Evolutionary conservation across 1,140 invertebrate genomes (phyloP), one percentile per base, ranked within the genome.

Genomic region (Eriosoma lanigerum): DNA sequence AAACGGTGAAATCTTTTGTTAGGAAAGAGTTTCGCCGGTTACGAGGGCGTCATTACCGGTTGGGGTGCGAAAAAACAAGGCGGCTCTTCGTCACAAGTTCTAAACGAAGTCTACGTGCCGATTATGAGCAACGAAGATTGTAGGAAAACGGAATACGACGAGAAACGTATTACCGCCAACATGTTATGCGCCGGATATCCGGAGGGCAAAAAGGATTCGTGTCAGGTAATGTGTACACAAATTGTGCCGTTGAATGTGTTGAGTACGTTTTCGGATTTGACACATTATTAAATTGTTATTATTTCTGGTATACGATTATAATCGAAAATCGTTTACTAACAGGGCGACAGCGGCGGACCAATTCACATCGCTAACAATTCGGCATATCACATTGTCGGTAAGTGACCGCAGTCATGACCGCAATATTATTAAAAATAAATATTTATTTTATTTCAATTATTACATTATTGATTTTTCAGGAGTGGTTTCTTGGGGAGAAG

Each of bases 181-280:
- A 95, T 96, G 93, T 81, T 96, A 46, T 96, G 94, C 84, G 94
- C 94, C 12, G 94, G 94, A 6, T 91, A 89, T 83, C 85, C 89
- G 6, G 87, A 93, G 54, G 94, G 94, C 26, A 87, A 87, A 73
- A 92, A 92, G 82, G 92, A 93, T 85, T 90, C 92, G 0, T 94
- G 93, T 85, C 84, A 85, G 81, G 84, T 85, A 82, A 83, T 81
- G 1, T 4, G 8, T 38, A 38, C 8, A n/a, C n/a, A n/a, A n/a
- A n/a, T n/a, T n/a, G n/a, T n/a, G n/a, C n/a, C n/a, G n/a, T n/a
- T n/a, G n/a, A n/a, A n/a, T n/a, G n/a, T n/a, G n/a, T n/a, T n/a
- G n/a, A 60, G 21, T 60, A 1, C 56, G 24, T 32, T 64, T 64
- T 64, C 10, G 9, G 9, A 44, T 66, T 46, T n/a, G n/a, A n/a